Base-by-base conservation (phyloP, 2,888 invertebrate species). In the Zhengitettix transpicula region DNA sequence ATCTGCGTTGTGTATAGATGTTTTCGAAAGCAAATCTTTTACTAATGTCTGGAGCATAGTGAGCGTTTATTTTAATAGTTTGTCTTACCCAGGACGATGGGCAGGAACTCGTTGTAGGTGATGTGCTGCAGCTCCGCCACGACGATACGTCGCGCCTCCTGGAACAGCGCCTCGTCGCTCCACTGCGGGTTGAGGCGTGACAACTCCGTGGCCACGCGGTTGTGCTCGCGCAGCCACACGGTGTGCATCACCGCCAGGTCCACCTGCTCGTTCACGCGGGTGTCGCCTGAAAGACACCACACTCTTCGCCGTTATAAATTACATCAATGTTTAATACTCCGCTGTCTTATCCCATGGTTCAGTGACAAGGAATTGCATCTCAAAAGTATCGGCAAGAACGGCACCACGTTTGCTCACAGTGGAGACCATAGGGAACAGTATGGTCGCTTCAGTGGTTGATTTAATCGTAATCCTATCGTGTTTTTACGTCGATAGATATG, bases 191-290 rank as follows among this genome's bases (percentile, higher is more conserved):
- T 76, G 15, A 76, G 64, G 17, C 62, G 57, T 9, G 65, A 61
- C 54, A 65, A 53, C 41, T 61, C 67, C 15, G 67, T 64, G 7
- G 76, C 78, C n/a, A 78, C 67, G 9, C 75, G 66, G 68, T 79
- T 79, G 68, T 79, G 78, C 60, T 78, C 76, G 42, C 78, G 66
- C 63, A 78, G 66, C 73, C 75, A 78, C 15, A 78, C 62, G 0
- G 75, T 76, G 64, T 78, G 78, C 66, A 77, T 69, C 42, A 74
- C 68, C 2, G 74, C 73, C 60, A 79, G 67, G 58, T 74, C 70
- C 1, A 72, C 67, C 64, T 74, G 74, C 65, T 75, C 75, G 65
- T 75, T 75, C 56, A 73, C 73, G 52, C 75, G 66, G 5, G 69
- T 69, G 64, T 75, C 75, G n/a, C 75, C 75, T 69, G 62, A 12